These are phyloP conservation scores for Drosophila sproati DNA, from an alignment of 1,140 invertebrate genomes.

Conservation along the genomic window DNA sequence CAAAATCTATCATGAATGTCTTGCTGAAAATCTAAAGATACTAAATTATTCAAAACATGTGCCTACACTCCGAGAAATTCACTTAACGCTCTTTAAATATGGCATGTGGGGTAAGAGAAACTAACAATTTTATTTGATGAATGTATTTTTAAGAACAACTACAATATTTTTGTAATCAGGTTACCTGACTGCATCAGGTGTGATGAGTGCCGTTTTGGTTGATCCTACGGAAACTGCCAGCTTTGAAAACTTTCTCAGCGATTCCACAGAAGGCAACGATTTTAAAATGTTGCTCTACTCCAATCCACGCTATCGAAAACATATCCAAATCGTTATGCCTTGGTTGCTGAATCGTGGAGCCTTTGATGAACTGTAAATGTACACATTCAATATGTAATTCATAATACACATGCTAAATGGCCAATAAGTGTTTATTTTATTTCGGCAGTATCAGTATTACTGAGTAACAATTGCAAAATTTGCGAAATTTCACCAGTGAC, in stretches of 20 bases:
- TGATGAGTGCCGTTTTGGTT: constrained; percentile 45
- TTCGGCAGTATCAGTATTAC: not conserved
- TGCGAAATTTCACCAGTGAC: constrained; percentile 4
- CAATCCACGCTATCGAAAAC: constrained; percentile 46
- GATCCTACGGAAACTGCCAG: constrained; percentile 38
- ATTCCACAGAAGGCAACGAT: constrained; percentile 22
- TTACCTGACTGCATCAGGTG: constrained; percentile 23
- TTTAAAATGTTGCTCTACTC: constrained; percentile 42
- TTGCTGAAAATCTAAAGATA: constrained; percentile 52
- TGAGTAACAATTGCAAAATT: constrained; percentile 14
- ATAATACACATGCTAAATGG: not conserved
- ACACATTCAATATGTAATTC: not conserved
- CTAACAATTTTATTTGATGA: not conserved
- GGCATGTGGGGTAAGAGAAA: too few relatives aligned
- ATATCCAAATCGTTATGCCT: constrained; percentile 46
- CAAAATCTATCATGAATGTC: constrained; percentile 68
- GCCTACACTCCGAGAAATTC: constrained; percentile 27
- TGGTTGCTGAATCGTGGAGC: constrained; percentile 34
- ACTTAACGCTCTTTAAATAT: too few relatives aligned
- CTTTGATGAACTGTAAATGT: not conserved
- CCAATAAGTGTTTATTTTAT: constrained; percentile 5
- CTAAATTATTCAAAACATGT: constrained; percentile 72
- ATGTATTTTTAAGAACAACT: not conserved
- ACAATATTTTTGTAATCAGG: constrained; percentile 17
- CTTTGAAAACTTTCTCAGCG: constrained; percentile 45